Evolutionary conservation across 1,140 invertebrate species (phyloP).

Genomic region (Galleria mellonella): DNA sequence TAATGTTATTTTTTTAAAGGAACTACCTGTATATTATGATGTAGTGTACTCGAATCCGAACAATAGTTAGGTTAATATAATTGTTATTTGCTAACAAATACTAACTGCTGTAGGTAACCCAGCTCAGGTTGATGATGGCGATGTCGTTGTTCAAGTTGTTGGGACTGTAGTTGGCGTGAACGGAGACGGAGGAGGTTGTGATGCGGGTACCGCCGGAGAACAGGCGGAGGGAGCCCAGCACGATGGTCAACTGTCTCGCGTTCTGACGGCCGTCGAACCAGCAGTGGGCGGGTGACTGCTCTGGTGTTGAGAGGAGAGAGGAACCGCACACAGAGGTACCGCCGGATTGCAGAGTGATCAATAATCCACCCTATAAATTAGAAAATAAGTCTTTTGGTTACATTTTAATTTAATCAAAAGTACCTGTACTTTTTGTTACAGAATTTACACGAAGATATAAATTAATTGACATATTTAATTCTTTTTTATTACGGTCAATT

Average conservation of each 20-base stretch:
- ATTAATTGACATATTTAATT: no score
- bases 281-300: conserved; percentile 26
- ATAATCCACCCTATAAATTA: conserved; percentile 19
- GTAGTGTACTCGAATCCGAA: no score
- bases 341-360: conserved; percentile 8
- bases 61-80: no score
- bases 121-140: conserved; percentile 1
- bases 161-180: conserved; percentile 9
- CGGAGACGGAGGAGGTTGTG: conserved; percentile 2
- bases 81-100: not conserved
- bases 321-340: conserved; percentile 22
- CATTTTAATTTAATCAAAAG: not conserved
- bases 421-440: no score
- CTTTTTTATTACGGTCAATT: no score
- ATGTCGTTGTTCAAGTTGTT: conserved; percentile 8
- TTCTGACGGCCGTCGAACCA: conserved; percentile 11
- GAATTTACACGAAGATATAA: no score
- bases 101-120: conserved; percentile 8
- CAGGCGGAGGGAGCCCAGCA: conserved; percentile 19
- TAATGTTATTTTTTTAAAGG: no score
- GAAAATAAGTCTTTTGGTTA: not conserved
- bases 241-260: conserved; percentile 12
- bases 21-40: no score
- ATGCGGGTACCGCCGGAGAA: conserved; percentile 16
- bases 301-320: conserved; percentile 23